Base-by-base conservation (phyloP, 35 echinoderm and acorn worm genomes). In the Heliocidaris tuberculata region DNA sequence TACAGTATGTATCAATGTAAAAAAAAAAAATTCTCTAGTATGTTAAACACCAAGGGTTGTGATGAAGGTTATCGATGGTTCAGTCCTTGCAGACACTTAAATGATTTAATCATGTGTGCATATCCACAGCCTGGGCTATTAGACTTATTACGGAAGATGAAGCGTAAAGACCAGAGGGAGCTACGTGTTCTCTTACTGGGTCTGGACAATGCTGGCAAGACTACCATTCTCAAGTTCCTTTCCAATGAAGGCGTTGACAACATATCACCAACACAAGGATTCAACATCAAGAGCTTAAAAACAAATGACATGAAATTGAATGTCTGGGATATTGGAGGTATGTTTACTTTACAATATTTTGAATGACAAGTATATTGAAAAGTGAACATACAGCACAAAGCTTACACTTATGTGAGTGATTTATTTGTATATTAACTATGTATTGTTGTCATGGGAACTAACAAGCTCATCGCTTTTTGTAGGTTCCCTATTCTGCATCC, bases 301-400 rank as follows among this genome's bases (percentile, higher is more conserved):
- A 30, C 94, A 86, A 91, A 94, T 13, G 96, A 95, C 16, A 91
- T 93, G 94, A 95, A 99, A 50, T 59, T 99, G 21, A 99, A 97
- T 93, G 95, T 97, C 4, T 99, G 98, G 98, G 98, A 99, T 85
- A 97, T 99, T 93, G 98, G 98, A 96, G 98, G 98, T 99, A 93
- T 27, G 32, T 52, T 15, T 86, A 5, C 48, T 94, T 85, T 6
- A 32, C 30, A 94, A 7, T 30, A 6, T 48, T 47, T 13, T 52
- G 17, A 93, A n/a, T n/a, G 2, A 0, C 11, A 48, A 54, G 19
- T 32, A 49, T 49, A 49, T 49, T 17, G 21, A 13, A 13, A 2
- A 48, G 15, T 93, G 15, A 48, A 13, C 49, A n/a, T 93, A 19
- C 32, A 12, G 15, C 21, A 60, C n/a, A 47, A 47, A 42, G 35